Base-by-base conservation (phyloP, 2,888 invertebrate species). In the Pomacea canaliculata region DNA sequence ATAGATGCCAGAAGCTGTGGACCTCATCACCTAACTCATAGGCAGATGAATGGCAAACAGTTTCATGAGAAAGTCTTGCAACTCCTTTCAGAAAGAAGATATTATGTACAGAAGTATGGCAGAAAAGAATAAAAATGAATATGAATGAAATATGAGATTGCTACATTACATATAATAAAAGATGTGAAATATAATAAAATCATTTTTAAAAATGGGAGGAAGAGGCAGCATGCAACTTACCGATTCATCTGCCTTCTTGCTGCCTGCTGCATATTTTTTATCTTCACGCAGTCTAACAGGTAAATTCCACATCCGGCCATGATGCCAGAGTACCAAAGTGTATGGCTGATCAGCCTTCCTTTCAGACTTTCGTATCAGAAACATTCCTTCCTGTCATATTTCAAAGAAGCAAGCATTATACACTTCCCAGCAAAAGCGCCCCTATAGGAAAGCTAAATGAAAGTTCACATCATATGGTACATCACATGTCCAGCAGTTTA, bases 301-400 rank as follows among this genome's bases (percentile, higher is more conserved):
- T 9, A 85, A 76, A 67, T 85, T 85, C 76, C 80, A 85, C 12
- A 79, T 77, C 69, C 80, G 81, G n/a, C 69, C 65, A 27, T 78
- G 73, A 73, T 79, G 82, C 70, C 76, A 82, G 13, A 85, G 79
- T 59, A 81, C 82, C 69, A 85, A 76, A 5, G 83, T 83, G 73
- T 81, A 85, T 0, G 85, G 85, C 49, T 83, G 80, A 12, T 76
- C 74, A 12, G 79, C 73, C 63, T 77, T 76, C 56, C 82, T 78
- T 18, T 82, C 77, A 71, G 83, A 83, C 27, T 80, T 80, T n/a
- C 85, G 76, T 46, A 85, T 82, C 51, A 83, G 72, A 70, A 81
- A 85, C 81, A 82, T 83, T 9, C 85, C 85, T 79, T 83, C 81
- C 85, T 85, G 77, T 48, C 80, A 79, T 18, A 60, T 65, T 65